Conservation (phyloP, 2,797 vertebrate species). For the Carcharodon carcharias region DNA sequence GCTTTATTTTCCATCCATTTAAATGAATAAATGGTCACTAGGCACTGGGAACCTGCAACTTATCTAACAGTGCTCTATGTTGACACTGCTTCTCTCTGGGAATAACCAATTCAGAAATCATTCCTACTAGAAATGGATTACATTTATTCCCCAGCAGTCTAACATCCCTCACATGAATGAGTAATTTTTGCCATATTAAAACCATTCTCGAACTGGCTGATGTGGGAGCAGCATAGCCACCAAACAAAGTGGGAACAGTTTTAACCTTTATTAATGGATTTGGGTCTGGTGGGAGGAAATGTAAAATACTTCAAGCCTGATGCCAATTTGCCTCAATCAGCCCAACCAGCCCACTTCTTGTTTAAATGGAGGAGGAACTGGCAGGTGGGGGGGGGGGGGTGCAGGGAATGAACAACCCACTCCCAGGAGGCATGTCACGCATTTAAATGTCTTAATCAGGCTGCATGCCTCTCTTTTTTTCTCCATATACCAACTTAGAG, state of each 20-base stretch:
- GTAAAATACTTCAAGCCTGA: not conserved
- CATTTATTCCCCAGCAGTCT: not conserved
- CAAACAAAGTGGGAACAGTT: not conserved
- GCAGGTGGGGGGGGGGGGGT: too few species aligned
- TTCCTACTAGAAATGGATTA: not conserved
- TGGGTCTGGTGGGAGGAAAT: not conserved
- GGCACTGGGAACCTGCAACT: not conserved
- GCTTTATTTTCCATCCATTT: not conserved
- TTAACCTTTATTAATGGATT: too few species aligned
- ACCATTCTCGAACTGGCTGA: not conserved
- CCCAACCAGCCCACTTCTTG: not conserved
- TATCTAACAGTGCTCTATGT: not conserved
- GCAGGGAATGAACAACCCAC: not conserved
- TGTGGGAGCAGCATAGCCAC: not conserved
- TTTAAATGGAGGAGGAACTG: not conserved
- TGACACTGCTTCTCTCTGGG: not conserved
- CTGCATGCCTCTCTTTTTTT: not conserved
- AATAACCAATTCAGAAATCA: not conserved
- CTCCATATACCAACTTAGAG: not conserved
- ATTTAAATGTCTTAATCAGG: not conserved
- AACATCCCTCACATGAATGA: not conserved
- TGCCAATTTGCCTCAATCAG: not conserved
- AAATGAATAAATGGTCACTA: not conserved
- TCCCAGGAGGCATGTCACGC: too few species aligned
- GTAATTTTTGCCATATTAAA: not conserved